Conservation (phyloP, 2,888 invertebrate species). For the Epiblema foenella region DNA sequence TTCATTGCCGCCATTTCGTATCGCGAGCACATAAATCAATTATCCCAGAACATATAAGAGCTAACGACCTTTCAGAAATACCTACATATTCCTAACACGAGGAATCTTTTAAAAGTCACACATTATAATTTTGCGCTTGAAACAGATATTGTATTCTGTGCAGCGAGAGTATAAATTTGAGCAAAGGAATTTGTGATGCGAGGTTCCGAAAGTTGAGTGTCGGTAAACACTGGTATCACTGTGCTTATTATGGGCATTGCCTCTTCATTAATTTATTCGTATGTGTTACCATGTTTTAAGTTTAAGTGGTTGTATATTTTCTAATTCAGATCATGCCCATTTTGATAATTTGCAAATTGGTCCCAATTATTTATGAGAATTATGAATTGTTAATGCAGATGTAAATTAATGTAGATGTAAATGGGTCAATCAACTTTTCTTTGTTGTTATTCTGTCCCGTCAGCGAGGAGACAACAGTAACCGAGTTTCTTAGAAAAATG, state of each 20-base stretch:
- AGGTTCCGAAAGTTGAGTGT: not conserved
- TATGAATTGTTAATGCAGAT: no score
- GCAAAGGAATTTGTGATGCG: not conserved
- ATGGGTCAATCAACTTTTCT: no score
- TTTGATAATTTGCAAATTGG: not conserved
- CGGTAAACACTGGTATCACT: not conserved
- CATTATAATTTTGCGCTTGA: not conserved
- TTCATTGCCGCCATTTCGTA: slow-evolving; percentile 6
- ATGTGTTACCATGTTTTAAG: not conserved
- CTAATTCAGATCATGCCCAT: slow-evolving; percentile 2
- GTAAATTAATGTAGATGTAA: no score
- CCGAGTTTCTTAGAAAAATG: no score
- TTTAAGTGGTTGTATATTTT: slow-evolving; percentile 15
- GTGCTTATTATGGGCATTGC: slow-evolving; percentile 29
- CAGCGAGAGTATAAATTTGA: not conserved
- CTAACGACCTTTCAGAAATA: slow-evolving; percentile 20
- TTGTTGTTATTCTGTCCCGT: no score
- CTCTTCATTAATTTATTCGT: slow-evolving; percentile 32
- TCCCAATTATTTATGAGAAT: not conserved
- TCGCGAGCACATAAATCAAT: slow-evolving; percentile 14
- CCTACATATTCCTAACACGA: not conserved
- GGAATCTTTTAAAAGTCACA: not conserved
- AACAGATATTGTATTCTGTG: not conserved
- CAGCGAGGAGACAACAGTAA: no score
- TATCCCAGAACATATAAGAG: slow-evolving; percentile 11